A percentile compares a stretch with the other conserved stretches of the same genome.
Conservation (phyloP, 2,888 invertebrate species). For the Galerucella calmariensis region DNA sequence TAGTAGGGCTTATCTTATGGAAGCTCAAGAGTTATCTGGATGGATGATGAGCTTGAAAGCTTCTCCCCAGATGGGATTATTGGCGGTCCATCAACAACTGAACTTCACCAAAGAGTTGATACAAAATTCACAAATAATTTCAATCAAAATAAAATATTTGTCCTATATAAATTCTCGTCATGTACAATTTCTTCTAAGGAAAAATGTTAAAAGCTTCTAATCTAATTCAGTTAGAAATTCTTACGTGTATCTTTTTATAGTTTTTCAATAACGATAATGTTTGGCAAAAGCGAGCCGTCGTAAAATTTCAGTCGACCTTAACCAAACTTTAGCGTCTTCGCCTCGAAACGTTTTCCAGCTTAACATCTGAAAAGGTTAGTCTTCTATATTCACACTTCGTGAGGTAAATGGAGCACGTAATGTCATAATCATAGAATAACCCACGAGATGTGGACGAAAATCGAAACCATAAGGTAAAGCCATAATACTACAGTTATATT, state of each 20-base stretch:
- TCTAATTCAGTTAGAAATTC: not conserved
- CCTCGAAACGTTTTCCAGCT: conserved; percentile 7
- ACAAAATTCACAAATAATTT: not conserved
- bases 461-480: conserved; percentile 21
- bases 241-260: conserved; percentile 31
- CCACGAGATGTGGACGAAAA: conserved; percentile 31
- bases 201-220: not conserved
- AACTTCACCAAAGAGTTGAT: too few species aligned
- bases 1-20: too few species aligned
- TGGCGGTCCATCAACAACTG: too few species aligned
- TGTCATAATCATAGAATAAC: conserved; percentile 40
- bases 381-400: conserved; percentile 43
- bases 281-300: conserved; percentile 23
- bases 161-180: not conserved
- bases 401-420: conserved; percentile 44
- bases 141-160: not conserved
- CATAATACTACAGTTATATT: not conserved
- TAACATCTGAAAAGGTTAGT: conserved; percentile 23
- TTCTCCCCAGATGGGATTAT: too few species aligned
- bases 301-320: conserved; percentile 38
- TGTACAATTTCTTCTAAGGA: not conserved
- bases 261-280: conserved; percentile 40
- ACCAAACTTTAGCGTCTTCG: conserved; percentile 28
- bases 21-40: too few species aligned
- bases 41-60: too few species aligned